phyloP scores from a whole-genome alignment of 2,888 invertebrate genomes.

The Actias luna region DNA sequence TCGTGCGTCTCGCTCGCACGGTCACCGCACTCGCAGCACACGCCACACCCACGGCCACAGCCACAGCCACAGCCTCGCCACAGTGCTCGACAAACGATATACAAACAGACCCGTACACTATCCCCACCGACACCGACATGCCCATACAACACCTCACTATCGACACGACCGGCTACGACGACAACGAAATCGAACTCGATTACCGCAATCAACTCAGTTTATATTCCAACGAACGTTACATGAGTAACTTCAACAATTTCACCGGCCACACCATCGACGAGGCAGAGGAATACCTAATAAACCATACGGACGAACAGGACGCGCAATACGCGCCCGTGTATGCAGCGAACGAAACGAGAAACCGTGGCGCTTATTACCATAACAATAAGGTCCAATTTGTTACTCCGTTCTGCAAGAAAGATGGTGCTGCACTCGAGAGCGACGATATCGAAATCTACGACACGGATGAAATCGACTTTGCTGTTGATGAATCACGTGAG shows the following conservation, averaged over 20 bases:
- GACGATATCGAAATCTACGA: slow-evolving; percentile 71
- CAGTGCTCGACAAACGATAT: slow-evolving; percentile 77
- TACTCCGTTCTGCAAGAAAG: slow-evolving; percentile 65
- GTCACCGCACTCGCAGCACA: slow-evolving; percentile 60
- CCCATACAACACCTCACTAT: slow-evolving; percentile 33
- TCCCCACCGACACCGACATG: slow-evolving; percentile 61
- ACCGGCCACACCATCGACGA: slow-evolving; percentile 67
- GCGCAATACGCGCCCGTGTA: slow-evolving; percentile 58
- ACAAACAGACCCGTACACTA: slow-evolving; percentile 40
- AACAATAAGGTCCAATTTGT: slow-evolving; percentile 72
- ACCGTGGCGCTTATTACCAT: slow-evolving; percentile 70
- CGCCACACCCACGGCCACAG: slow-evolving; percentile 62
- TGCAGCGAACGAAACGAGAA: slow-evolving; percentile 59
- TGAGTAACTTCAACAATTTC: slow-evolving; percentile 49
- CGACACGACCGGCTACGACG: slow-evolving; percentile 32
- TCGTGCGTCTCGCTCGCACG: slow-evolving; percentile 63
- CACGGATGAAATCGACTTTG: slow-evolving; percentile 71
- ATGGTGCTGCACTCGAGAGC: slow-evolving; percentile 49
- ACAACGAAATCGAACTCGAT: slow-evolving; percentile 55
- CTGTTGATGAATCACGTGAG: slow-evolving; percentile 40
- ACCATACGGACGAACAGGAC: slow-evolving; percentile 45
- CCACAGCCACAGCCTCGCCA: slow-evolving; percentile 52
- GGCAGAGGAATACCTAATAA: slow-evolving; percentile 61
- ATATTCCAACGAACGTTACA: slow-evolving; percentile 61
- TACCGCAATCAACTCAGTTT: slow-evolving; percentile 53